Conservation (phyloP, 2,113 vertebrate genomes). For the Podiceps cristatus region DNA sequence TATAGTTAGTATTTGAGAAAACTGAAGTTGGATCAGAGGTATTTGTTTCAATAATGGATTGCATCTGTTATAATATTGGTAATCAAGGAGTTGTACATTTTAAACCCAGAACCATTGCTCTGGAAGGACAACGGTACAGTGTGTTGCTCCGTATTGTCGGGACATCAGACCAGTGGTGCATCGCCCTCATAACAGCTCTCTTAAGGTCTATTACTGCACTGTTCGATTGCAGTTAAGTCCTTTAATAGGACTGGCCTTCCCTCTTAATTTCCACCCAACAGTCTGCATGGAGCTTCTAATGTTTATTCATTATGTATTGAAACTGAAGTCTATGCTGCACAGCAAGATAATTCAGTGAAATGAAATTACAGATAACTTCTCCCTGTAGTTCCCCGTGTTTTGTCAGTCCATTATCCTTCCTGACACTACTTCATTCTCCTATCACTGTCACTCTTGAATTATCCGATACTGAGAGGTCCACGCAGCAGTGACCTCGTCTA, state of each 20-base stretch:
- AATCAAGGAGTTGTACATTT: background rate
- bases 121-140: accelerated
- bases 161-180: background rate
- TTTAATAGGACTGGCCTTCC: background rate
- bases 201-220: background rate
- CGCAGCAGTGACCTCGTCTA: background rate
- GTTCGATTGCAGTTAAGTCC: background rate
- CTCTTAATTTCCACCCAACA: background rate
- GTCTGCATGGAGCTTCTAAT: background rate
- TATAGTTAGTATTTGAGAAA: background rate
- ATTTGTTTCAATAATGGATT: background rate
- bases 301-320: background rate
- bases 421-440: background rate
- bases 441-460: background rate
- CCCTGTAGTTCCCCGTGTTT: background rate
- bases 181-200: accelerated
- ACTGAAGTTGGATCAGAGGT: background rate
- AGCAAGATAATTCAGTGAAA: background rate
- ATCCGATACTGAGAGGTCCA: background rate
- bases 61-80: accelerated
- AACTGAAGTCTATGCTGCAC: background rate
- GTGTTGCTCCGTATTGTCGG: background rate
- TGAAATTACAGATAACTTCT: background rate
- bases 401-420: background rate
- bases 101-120: background rate